Percentiles rank a stretch among this genome's conserved stretches.
Conservation (phyloP, 2,113 vertebrate species). For the Fulmarus glacialis region DNA sequence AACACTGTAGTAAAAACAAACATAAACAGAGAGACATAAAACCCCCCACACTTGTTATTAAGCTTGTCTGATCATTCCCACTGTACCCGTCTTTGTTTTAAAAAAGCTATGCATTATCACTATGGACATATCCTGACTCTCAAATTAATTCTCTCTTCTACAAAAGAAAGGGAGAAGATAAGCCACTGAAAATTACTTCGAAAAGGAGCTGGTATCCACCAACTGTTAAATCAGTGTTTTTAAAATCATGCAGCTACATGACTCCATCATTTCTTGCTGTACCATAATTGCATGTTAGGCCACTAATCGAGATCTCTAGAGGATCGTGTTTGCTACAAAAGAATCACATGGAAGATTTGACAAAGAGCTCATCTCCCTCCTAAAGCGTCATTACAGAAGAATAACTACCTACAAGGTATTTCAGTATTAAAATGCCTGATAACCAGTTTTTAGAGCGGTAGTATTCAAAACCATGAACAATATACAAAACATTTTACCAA, state of each 20-base stretch:
- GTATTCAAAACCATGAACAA: conserved; percentile 65
- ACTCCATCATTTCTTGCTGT: conserved; percentile 47
- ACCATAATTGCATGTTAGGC: conserved; percentile 27
- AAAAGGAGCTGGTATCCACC: conserved; percentile 24
- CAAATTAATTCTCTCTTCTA: conserved; percentile 37
- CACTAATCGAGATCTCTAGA: not conserved
- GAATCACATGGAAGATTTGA: conserved; percentile 43
- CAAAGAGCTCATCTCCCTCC: conserved; percentile 30
- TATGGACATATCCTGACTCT: not conserved
- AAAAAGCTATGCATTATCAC: conserved; percentile 9
- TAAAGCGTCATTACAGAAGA: conserved; percentile 46
- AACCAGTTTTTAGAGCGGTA: conserved; percentile 67
- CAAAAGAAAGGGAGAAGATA: conserved; percentile 4
- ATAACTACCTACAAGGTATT: conserved; percentile 42
- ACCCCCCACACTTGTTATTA: not conserved
- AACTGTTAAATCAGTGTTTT: conserved; percentile 34
- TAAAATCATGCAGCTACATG: conserved; percentile 17
- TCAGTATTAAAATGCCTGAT: conserved; percentile 58
- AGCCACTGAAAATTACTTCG: conserved; percentile 11
- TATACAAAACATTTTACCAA: conserved; percentile 70
- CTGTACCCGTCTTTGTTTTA: not conserved
- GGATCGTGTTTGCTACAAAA: conserved; percentile 39
- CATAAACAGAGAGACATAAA: not conserved
- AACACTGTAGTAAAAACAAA: not conserved
- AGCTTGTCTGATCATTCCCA: conserved; percentile 14